phyloP scores from a whole-genome alignment of 2,797 vertebrate genomes.

The Protosalanx chinensis region DNA sequence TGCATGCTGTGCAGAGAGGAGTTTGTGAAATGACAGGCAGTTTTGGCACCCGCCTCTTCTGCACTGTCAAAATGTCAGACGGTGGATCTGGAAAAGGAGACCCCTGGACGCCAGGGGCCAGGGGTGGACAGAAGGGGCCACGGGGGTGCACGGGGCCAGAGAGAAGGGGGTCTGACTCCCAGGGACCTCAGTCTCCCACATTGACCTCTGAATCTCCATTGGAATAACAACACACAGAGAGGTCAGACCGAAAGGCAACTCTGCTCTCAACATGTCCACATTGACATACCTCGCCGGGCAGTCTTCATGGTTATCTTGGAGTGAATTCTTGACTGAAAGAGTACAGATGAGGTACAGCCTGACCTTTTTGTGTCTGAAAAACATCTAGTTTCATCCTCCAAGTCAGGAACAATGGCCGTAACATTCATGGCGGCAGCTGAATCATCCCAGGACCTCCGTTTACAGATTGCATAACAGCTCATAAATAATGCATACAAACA shows the following conservation, averaged over 20 bases:
- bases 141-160: background rate
- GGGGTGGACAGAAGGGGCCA: background rate
- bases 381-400: background rate
- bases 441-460: slow-evolving; percentile 1
- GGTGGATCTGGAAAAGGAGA: background rate
- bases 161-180: background rate
- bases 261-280: background rate
- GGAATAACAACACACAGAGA: background rate
- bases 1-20: background rate
- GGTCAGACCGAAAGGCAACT: background rate
- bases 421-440: background rate
- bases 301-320: background rate
- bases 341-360: background rate
- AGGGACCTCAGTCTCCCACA: background rate
- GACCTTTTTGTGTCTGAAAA: background rate
- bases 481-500: slow-evolving; percentile 51
- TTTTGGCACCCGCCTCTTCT: background rate
- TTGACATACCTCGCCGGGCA: background rate
- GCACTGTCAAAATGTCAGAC: slow-evolving; percentile 14
- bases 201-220: background rate
- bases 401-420: no score
- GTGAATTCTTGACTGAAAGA: background rate
- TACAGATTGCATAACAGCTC: background rate
- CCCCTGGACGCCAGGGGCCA: background rate
- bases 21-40: background rate